phyloP scores from a whole-genome alignment of 1,140 invertebrate genomes.

The Notospermus geniculatus region DNA sequence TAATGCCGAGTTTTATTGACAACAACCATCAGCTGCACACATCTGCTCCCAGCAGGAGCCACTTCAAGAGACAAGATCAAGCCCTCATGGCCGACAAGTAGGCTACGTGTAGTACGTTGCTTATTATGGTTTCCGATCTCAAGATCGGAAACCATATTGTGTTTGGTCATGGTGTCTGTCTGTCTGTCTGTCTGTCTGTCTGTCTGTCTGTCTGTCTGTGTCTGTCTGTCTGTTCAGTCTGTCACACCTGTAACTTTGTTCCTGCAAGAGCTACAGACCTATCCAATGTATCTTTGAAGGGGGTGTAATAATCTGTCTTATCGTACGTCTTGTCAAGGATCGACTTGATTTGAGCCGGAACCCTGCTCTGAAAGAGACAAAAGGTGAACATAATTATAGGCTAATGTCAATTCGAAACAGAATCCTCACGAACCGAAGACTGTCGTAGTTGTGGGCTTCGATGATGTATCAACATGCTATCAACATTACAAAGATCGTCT shows the following conservation, averaged over 20 bases:
- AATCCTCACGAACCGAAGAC: neutral
- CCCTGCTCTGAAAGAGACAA: slow-evolving; percentile 4
- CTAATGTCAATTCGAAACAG: neutral
- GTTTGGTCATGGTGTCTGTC: too few relatives aligned
- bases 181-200: too few relatives aligned
- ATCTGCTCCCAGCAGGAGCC: too few relatives aligned
- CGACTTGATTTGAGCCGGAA: neutral
- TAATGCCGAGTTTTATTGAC: neutral
- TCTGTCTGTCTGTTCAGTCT: neutral
- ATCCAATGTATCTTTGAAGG: neutral
- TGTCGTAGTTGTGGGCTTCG: too few relatives aligned
- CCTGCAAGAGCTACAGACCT: neutral
- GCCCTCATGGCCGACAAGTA: too few relatives aligned
- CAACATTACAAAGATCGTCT: neutral
- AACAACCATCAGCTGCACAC: too few relatives aligned
- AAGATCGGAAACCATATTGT: too few relatives aligned
- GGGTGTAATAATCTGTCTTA: neutral
- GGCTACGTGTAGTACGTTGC: too few relatives aligned
- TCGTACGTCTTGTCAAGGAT: neutral
- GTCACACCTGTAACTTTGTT: neutral
- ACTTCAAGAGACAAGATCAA: too few relatives aligned
- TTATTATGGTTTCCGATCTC: too few relatives aligned
- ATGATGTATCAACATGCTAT: neutral
- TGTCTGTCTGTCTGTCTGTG: too few relatives aligned
- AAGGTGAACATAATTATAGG: neutral